A percentile compares a stretch with the other conserved stretches of the same genome.
These are phyloP conservation scores for Apocheima hispidaria DNA, from an alignment of 2,888 invertebrate genomes.

Conservation along the genomic window DNA sequence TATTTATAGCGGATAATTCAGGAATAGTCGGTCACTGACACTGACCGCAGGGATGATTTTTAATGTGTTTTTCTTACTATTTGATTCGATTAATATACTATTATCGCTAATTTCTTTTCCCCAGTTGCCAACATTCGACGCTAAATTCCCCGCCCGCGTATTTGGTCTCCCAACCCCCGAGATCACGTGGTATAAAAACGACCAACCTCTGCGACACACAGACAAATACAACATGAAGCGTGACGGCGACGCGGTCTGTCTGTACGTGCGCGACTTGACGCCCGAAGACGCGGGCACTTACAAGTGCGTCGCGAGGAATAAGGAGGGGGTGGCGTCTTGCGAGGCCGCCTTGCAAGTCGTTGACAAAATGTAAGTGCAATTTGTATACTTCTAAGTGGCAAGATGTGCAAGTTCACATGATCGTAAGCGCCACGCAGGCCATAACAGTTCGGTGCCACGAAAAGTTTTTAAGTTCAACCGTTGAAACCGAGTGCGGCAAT, in stretches of 20 bases:
- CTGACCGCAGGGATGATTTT: no score
- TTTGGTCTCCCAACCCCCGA: conserved; percentile 94
- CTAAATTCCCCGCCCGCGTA: conserved; percentile 93
- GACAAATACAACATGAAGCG: conserved; percentile 91
- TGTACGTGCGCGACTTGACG: conserved; percentile 90
- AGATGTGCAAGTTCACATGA: no score
- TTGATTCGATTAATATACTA: no score
- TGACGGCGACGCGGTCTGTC: conserved; percentile 92
- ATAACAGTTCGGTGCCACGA: no score
- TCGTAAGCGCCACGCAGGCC: no score
- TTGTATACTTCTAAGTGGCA: background rate
- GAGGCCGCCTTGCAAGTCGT: conserved; percentile 91
- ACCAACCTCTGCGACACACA: conserved; percentile 88
- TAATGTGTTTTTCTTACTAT: no score
- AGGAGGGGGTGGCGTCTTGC: conserved; percentile 92
- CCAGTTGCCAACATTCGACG: conserved; percentile 91
- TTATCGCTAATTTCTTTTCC: conserved; percentile 17
- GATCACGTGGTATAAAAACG: conserved; percentile 95
- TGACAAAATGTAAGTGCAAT: conserved; percentile 90
- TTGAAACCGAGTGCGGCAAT: no score
- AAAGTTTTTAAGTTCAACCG: no score
- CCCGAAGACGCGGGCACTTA: conserved; percentile 90
- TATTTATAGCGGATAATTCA: no score
- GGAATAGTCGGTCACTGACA: no score
- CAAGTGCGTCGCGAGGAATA: conserved; percentile 92